A percentile compares a stretch with the other conserved stretches of the same genome.
These are phyloP conservation scores for Octodonta nipae DNA, from an alignment of 2,888 invertebrate genomes.

Conservation along the genomic window DNA sequence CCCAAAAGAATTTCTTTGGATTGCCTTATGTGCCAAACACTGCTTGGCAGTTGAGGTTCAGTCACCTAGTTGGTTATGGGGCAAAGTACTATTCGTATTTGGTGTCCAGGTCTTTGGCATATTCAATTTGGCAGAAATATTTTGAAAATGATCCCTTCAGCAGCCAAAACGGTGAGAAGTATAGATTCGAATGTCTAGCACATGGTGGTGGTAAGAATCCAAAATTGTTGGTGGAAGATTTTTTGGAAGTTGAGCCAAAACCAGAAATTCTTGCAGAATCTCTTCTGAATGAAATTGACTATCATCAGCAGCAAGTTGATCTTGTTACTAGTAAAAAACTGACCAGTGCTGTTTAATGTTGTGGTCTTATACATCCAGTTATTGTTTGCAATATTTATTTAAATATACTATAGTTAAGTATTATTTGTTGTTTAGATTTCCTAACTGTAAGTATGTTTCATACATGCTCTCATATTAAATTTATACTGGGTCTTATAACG, in stretches of 20 bases:
- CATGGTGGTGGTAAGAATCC: slow-evolving; percentile 84
- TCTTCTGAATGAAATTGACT: slow-evolving; percentile 61
- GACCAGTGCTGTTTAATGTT: too few species aligned
- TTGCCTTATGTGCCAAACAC: slow-evolving; percentile 79
- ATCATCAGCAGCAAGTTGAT: slow-evolving; percentile 24
- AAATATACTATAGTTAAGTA: too few species aligned
- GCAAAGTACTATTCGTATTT: slow-evolving; percentile 98
- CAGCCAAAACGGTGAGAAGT: slow-evolving; percentile 63
- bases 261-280: slow-evolving; percentile 66
- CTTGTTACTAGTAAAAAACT: slow-evolving; percentile 7
- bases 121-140: slow-evolving; percentile 81
- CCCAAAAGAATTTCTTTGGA: slow-evolving; percentile 73
- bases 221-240: slow-evolving; percentile 60
- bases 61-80: slow-evolving; percentile 94
- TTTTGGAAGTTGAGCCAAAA: slow-evolving; percentile 62
- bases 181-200: slow-evolving; percentile 61
- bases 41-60: slow-evolving; percentile 93
- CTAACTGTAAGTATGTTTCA: too few species aligned
- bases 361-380: too few species aligned
- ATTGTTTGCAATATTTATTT: too few species aligned
- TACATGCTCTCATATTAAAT: too few species aligned
- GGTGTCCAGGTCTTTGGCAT: slow-evolving; percentile 84
- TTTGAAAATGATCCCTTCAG: slow-evolving; percentile 68
- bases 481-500: too few species aligned
- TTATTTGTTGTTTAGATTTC: too few species aligned